Base-by-base conservation (phyloP, 2,113 vertebrate species). In the Caracal caracal region DNA sequence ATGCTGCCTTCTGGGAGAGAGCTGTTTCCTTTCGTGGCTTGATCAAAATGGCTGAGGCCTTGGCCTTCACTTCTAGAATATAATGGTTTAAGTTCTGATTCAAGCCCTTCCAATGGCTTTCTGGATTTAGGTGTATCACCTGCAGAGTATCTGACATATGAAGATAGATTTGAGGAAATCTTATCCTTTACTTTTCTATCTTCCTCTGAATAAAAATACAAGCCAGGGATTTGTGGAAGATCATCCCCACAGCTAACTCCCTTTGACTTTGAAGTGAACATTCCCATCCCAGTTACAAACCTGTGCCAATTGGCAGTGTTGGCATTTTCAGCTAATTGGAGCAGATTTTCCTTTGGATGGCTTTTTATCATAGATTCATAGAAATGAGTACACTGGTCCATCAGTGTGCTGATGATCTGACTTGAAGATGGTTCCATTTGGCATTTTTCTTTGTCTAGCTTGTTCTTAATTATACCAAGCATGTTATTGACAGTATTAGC, bases 381-480 rank as follows among this genome's bases (percentile, higher is more conserved):
- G 75, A 95, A 76, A 40, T 63, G 24, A 61, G 59, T 70, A 86
- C 93, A 93, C 30, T 93, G 90, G 26, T 90, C 68, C 61, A 83
- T 96, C 66, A 96, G 76, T 53, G 85, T 95, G 73, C 53, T 61
- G 20, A 97, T 86, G 33, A 91, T 88, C 68, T 94, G 16, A 95
- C 49, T 93, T 95, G 63, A 87, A 71, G 86, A 76, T 86, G 51
- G 59, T 53, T 95, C 33, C 24, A 51, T 37, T 66, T 88, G 95
- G 24, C 12, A 24, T 66, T 70, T 93, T 71, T 90, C 90, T 59
- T 87, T 75, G 13, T 95, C 78, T 92, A 92, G 35, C 19, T 70
- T 86, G 85, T 75, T 86, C 51, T 95, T 96, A 73, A 95, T 95
- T 51, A 95, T 80, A 83, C 40, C 35, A 51, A 94, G 88, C 87